Base-by-base conservation (phyloP, 2,888 invertebrate genomes). In the Drosophila percnosoma region DNA sequence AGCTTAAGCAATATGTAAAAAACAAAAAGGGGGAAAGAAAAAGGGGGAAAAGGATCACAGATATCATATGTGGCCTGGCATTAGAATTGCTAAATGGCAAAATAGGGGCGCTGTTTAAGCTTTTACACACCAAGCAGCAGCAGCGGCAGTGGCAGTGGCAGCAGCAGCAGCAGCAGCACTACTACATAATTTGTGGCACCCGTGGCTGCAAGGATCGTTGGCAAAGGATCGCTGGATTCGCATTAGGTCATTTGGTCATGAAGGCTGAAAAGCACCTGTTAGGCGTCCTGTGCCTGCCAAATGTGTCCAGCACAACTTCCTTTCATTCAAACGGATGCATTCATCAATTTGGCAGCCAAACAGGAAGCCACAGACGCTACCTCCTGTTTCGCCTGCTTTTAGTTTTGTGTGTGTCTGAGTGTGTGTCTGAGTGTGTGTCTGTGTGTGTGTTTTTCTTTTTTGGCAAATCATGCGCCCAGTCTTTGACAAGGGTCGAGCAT, bases 241-340 rank as follows among this genome's bases (percentile, higher is more conserved):
- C 90, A 89, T 89, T 89, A 91, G 89, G 91, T 90, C 91, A 89
- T 91, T 90, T 90, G 85, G 91, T 89, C 85, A 89, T 27, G 72
- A 63, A 52, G 42, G 34, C 38, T 48, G 13, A 71, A 82, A 87
- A 86, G 80, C 90, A 90, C 90, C 90, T 85, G 83, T 86, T 85
- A 83, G 89, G 34, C 60, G 45, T 45, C 45, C 45, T 45, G 45
- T 24, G 45, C 45, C 45, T 13, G 24, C 24, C 45, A 55, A 55
- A 42, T 31, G 55, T 40, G 67, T 57, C 49, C 49, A 51, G 15
- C 45, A n/a, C 64, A 55, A 82, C 80, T 87, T 88, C 75, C 83
- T 82, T 75, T 70, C 64, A 68, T 78, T 89, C 90, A 90, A 87
- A 87, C 90, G 89, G 89, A 90, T 90, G 91, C 90, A 90, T 91